Base-by-base conservation (phyloP, 2,113 vertebrate species). In the Loxodonta africana region DNA sequence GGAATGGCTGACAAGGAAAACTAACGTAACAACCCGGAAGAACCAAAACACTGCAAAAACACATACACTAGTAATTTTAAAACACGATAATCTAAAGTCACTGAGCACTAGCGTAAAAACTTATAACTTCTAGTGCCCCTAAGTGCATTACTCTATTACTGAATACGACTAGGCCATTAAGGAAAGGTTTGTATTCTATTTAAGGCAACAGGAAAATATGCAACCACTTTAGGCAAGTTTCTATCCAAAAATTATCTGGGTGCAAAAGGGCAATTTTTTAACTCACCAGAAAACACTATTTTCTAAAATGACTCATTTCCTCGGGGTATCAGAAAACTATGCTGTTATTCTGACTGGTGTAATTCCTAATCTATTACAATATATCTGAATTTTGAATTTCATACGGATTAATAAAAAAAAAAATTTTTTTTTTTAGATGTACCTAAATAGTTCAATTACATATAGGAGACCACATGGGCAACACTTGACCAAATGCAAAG, bases 181-280 rank as follows among this genome's bases (percentile, higher is more conserved):
- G 62, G 48, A 85, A 84, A 95, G 48, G 44, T 71, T 90, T 63
- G 84, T 77, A 78, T 12, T 62, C 15, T 57, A 89, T 65, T 90
- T 74, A 77, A 73, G 51, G 18, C 18, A 18, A 71, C 4, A 71
- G 11, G 26, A 30, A 71, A 91, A 80, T 73, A 51, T 86, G 30
- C 78, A 91, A 86, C 77, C 46, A 77, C n/a, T 83, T 77, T 28
- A 84, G n/a, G 57, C 51, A 92, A 77, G 48, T 86, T 95, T 95
- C 63, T n/a, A 83, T n/a, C 60, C 46, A 44, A 84, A 94, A 89
- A 46, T 84, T 15, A 90, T 80, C 51, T 86, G 83, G 41, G 28
- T 74, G 23, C n/a, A 91, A 74, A 87, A 73, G 33, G 33, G 10
- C 44, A 86, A 60, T 33, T 62, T 80, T 91, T 87, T 63, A 81